phyloP scores from a whole-genome alignment of 2,888 invertebrate genomes.

The Trissolcus japonicus region DNA sequence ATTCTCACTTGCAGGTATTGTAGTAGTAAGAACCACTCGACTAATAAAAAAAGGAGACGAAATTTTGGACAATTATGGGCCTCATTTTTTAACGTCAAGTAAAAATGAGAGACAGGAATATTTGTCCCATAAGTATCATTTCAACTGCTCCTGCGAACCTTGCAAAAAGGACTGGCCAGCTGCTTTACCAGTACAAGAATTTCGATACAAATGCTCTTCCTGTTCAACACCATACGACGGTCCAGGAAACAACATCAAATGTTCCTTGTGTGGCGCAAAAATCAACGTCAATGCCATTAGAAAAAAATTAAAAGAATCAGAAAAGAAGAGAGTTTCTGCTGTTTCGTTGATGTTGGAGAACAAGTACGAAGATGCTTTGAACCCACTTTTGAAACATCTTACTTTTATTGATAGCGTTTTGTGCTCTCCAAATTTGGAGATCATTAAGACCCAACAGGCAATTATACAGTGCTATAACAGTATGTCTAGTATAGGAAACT shows the following conservation, averaged over 20 bases:
- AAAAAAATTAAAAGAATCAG: constrained; percentile 64
- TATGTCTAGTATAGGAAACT: constrained; percentile 53
- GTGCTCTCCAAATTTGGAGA: constrained; percentile 68
- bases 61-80: constrained; percentile 77
- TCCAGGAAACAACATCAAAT: constrained; percentile 23
- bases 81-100: constrained; percentile 72
- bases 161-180: constrained; percentile 74
- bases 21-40: constrained; percentile 69
- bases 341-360: constrained; percentile 69
- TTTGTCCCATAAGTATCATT: constrained; percentile 75
- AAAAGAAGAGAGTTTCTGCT: constrained; percentile 65
- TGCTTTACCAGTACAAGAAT: constrained; percentile 59
- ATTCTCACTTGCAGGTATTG: constrained; percentile 61
- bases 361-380: constrained; percentile 67
- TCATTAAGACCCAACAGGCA: constrained; percentile 73
- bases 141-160: constrained; percentile 74
- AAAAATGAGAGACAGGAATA: constrained; percentile 68
- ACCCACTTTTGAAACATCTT: constrained; percentile 67
- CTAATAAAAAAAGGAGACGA: constrained; percentile 74
- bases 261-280: constrained; percentile 62
- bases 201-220: constrained; percentile 63
- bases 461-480: constrained; percentile 73
- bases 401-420: constrained; percentile 67
- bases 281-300: constrained; percentile 61
- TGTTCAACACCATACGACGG: constrained; percentile 18